Evolutionary conservation across 2,797 vertebrate species (phyloP).

Genomic region (Simalia tracyae): DNA sequence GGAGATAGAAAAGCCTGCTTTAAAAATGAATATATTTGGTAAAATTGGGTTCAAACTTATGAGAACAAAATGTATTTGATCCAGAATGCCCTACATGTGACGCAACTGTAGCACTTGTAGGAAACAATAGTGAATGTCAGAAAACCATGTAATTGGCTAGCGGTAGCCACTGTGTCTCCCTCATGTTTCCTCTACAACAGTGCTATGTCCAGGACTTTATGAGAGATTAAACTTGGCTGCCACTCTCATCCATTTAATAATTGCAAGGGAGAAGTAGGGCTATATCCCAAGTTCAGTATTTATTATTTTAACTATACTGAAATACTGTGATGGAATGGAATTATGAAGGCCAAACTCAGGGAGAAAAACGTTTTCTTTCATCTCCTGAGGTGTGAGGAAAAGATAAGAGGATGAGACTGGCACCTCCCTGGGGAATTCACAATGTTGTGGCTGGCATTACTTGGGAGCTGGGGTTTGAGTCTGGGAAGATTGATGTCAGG

Average conservation of each 20-base stretch:
- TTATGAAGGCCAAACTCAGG: no score
- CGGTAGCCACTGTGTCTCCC: background rate
- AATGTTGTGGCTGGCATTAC: no score
- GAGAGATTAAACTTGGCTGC: background rate
- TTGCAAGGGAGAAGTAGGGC: background rate
- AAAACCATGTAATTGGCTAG: background rate
- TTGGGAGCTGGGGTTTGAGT: no score
- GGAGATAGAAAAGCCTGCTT: background rate
- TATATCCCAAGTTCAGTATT: background rate
- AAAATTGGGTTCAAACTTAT: background rate
- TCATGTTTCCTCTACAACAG: background rate
- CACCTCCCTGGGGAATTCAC: no score
- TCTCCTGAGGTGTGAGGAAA: no score
- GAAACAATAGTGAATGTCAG: background rate
- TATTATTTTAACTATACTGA: background rate
- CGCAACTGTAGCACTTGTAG: background rate
- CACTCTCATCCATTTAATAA: background rate
- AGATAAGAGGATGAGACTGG: no score
- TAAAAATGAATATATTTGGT: background rate
- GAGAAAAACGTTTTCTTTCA: no score
- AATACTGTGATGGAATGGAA: background rate
- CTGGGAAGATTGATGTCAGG: no score
- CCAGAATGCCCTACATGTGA: background rate
- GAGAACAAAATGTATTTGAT: background rate
- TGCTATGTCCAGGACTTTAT: background rate